Base-by-base conservation (phyloP, 2,113 vertebrate genomes). In the Crotalus viridis region DNA sequence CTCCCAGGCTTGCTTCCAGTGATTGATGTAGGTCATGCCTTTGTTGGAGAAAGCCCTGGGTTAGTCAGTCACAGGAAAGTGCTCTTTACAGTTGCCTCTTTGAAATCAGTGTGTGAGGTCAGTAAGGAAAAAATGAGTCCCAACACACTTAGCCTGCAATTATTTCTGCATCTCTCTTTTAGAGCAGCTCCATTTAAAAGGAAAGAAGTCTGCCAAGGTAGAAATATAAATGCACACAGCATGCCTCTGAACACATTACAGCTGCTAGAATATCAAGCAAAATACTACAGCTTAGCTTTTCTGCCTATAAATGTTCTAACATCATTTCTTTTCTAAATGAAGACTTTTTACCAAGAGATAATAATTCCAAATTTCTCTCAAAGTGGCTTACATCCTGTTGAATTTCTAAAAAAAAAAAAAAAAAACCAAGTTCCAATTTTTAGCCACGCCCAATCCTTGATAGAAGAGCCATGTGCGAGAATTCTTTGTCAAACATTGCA, bases 61-160 rank as follows among this genome's bases (percentile, higher is more conserved):
- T 93, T 89, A 56, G 17, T 85, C 94, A 96, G 61, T 43, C 52
- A 13, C 10, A 61, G 17, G 74, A 33, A 92, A 92, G 17, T 81
- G 46, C 19, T 46, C 64, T 91, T 93, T 91, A 88, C 90, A 93
- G 91, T 91, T n/a, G 33, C 17, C 5, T 93, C 7, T 92, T 93
- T 93, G 55, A 87, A 91, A 55, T 8, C 92, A 22, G 1, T 88
- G 10, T 39, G 33, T 48, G 57, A 93, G 56, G 59, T 74, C 19
- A 48, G 39, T 59, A 57, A 90, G 57, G 24, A 93, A 43, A 46
- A 74, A 52, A 8, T 9, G 57, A 56, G 6, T 81, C 19, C 52
- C 9, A 57, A 61, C 59, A 46, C 28, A 51, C 48, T 90, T 54
- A 90, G 55, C 81, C 92, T 87, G 55, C 10, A 61, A 52, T 92